Evolutionary conservation across 92 coral and sea anemone genomes (phyloP), one percentile per base, ranked within the genome.

Genomic region (Desmophyllum pertusum): DNA sequence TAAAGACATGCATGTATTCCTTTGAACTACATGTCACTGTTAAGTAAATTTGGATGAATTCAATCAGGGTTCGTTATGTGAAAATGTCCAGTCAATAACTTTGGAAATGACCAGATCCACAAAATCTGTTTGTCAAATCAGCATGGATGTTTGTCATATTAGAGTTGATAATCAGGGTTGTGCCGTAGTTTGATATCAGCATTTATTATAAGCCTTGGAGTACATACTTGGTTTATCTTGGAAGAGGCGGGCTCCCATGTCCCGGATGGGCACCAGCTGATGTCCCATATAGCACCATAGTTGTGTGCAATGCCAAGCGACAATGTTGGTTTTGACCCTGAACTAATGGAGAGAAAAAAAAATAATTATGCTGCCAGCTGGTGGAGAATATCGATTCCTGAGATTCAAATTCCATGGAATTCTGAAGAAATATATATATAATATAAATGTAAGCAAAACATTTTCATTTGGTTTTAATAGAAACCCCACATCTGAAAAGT

Each of bases 211-310:
- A 14, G 3, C 36, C 77, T 9, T 25, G 10, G 13, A n/a, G 33
- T 21, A 42, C 42, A 2, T 35, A 82, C 78, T 59, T 73, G 30
- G 42, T 23, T 27, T 55, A 3, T 36, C 21, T 41, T 65, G 42
- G 81, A 36, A 0, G 75, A 57, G 10, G 25, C 61, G 9, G 86
- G 45, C 46, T 96, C 96, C 98, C 99, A 96, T 42, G 93, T 86
- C 42, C 99, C 98, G 23, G 91, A 90, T 0, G 99, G 98, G 43
- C 99, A 94, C 99, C 99, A 96, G 41, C 92, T 81, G 67, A 92
- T 74, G 59, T 87, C 91, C 96, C 96, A 94, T 45, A 96, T 40
- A 10, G 98, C 89, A 36, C 99, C 99, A 81, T 76, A 94, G 63
- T 91, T 90, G 84, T 96, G 95, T 19, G 93, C 95, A 48, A 96